These are phyloP conservation scores for Caenorhabditis drosophilae DNA, from an alignment of 2,888 invertebrate species.

Conservation along the genomic window DNA sequence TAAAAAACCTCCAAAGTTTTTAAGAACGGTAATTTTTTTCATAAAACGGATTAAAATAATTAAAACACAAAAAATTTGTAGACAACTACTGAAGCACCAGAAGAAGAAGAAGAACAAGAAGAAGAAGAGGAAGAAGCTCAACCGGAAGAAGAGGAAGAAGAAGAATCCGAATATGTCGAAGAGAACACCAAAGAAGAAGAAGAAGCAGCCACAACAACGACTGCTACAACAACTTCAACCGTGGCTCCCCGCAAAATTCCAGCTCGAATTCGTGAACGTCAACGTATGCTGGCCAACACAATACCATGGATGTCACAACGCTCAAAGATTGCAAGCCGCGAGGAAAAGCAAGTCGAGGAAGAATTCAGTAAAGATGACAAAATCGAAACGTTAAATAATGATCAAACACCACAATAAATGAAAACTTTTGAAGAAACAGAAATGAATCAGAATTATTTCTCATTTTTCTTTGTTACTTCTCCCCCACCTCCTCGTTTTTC, in stretches of 20 bases:
- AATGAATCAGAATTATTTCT: no score
- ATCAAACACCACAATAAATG: conserved; percentile 14
- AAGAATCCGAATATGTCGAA: conserved; percentile 17
- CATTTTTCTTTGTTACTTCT: no score
- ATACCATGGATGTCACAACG: conserved; percentile 44
- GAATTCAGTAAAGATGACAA: conserved; percentile 49
- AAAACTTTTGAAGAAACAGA: not conserved
- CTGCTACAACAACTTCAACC: conserved; percentile 15
- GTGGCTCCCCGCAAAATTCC: conserved; percentile 26
- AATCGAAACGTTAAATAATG: conserved; percentile 42
- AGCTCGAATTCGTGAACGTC: conserved; percentile 40
- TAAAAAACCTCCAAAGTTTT: conserved; percentile 38
- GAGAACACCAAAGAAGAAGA: conserved; percentile 21
- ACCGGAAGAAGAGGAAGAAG: conserved; percentile 16
- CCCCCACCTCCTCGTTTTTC: conserved; percentile 1
- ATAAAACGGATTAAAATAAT: not conserved
- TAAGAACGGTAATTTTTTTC: conserved; percentile 14
- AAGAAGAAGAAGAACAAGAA: conserved; percentile 9
- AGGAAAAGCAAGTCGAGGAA: conserved; percentile 16
- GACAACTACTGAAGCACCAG: conserved; percentile 33
- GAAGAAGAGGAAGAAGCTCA: conserved; percentile 21
- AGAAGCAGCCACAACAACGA: conserved; percentile 18
- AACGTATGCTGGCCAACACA: conserved; percentile 20
- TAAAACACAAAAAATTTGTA: conserved; percentile 1
- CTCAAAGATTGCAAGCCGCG: conserved; percentile 13